Evolutionary conservation across 2,888 invertebrate species (phyloP).

Genomic region (Melanostoma scalare): DNA sequence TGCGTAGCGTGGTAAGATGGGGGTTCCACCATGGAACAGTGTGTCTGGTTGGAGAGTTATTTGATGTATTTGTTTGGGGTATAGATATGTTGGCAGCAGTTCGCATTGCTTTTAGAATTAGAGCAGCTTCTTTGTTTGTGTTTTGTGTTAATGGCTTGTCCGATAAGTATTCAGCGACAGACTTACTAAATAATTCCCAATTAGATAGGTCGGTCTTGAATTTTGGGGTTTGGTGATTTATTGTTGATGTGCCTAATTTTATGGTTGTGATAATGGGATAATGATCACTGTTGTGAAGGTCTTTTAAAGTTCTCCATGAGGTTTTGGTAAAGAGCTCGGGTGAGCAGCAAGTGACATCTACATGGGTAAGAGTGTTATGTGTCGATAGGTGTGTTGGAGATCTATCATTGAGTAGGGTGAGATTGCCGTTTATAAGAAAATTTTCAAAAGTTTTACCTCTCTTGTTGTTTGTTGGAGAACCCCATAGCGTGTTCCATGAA

Average conservation of each 20-base stretch:
- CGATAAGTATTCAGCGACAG: background rate
- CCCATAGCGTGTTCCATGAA: conserved; percentile 1
- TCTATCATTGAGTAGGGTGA: background rate
- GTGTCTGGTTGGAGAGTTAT: too few relatives aligned
- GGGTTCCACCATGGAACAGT: background rate
- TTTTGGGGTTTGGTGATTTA: background rate
- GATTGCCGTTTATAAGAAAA: background rate
- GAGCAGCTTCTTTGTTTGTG: background rate
- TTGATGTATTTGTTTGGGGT: background rate
- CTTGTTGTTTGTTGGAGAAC: background rate
- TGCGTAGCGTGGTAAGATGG: background rate
- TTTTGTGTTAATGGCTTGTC: background rate
- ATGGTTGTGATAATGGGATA: conserved; percentile 11
- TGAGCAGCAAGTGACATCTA: too few relatives aligned
- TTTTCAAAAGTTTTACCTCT: conserved; percentile 4
- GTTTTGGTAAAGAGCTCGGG: background rate
- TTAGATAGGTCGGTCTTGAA: background rate
- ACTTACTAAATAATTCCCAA: background rate
- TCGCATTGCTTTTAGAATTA: background rate
- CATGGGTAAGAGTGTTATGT: too few relatives aligned
- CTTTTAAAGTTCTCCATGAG: conserved; percentile 13
- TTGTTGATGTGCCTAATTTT: background rate
- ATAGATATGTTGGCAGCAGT: conserved; percentile 5
- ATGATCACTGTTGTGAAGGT: conserved; percentile 37
- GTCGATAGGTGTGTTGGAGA: too few relatives aligned